Evolutionary conservation across 2,888 invertebrate species (phyloP).

Genomic region (Dolichomitus sp.): DNA sequence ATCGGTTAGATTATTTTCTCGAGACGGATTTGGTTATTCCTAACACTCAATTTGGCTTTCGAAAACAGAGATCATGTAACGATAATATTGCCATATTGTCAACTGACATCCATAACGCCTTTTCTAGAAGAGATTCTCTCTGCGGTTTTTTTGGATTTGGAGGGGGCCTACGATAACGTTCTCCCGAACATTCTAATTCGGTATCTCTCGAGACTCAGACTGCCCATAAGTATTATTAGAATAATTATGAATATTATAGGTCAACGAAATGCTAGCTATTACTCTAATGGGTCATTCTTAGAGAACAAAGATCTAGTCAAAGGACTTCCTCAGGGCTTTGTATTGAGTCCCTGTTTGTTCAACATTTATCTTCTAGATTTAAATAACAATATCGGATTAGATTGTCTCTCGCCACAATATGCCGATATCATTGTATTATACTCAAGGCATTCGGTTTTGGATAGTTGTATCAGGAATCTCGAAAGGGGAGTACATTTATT

Average conservation of each 20-base stretch:
- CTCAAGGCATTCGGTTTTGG: neutral
- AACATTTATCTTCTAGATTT: conserved; percentile 26
- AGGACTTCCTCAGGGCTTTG: conserved; percentile 35
- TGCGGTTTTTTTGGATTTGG: no score
- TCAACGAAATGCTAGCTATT: no score
- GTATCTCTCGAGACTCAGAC: neutral
- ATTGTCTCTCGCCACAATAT: conserved; percentile 4
- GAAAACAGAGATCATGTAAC: no score
- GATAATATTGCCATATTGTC: no score
- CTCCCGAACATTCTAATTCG: neutral
- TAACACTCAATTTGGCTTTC: no score
- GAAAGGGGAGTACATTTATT: no score
- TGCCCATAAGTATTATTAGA: neutral
- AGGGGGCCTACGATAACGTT: conserved; percentile 21
- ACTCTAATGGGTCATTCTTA: neutral
- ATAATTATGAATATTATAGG: neutral
- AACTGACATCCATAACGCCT: no score
- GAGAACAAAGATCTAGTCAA: neutral
- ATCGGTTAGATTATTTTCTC: no score
- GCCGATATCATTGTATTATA: conserved; percentile 14
- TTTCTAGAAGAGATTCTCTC: neutral
- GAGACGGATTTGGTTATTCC: no score
- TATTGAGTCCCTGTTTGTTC: no score
- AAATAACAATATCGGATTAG: neutral
- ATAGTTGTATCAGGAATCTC: neutral